A percentile compares a stretch with the other conserved stretches of the same genome.
Conservation (phyloP, 2,797 vertebrate genomes). For the Emydoidea blandingii region DNA sequence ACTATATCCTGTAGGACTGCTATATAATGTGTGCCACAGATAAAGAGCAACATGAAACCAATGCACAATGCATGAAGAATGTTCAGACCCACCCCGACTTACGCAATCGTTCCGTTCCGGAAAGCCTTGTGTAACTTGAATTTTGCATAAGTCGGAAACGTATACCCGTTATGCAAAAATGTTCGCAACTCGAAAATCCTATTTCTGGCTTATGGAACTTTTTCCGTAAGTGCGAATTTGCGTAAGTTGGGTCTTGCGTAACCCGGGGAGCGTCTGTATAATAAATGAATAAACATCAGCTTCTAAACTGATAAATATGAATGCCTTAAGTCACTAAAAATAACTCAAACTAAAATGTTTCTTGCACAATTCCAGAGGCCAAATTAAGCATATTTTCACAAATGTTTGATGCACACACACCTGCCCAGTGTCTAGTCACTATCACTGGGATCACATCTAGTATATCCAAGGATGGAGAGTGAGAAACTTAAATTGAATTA, state of each 20-base stretch:
- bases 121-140: too few relatives aligned
- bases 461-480: background rate
- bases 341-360: background rate
- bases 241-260: too few relatives aligned
- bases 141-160: too few relatives aligned
- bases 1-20: background rate
- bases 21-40: background rate
- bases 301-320: background rate
- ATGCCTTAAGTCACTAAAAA: background rate
- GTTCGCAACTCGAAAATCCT: too few relatives aligned
- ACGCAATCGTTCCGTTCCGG: too few relatives aligned
- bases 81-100: too few relatives aligned
- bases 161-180: too few relatives aligned
- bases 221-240: too few relatives aligned
- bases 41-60: background rate
- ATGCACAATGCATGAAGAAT: background rate
- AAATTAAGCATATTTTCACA: background rate
- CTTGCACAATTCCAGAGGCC: background rate
- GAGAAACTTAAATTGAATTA: background rate
- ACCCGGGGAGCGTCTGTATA: background rate
- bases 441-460: background rate
- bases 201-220: too few relatives aligned
- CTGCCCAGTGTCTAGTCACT: accelerated
- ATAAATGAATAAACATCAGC: background rate
- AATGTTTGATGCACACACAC: background rate